These are phyloP conservation scores for Charadrius vociferus DNA, from an alignment of 2,113 vertebrate species.

Conservation along the genomic window DNA sequence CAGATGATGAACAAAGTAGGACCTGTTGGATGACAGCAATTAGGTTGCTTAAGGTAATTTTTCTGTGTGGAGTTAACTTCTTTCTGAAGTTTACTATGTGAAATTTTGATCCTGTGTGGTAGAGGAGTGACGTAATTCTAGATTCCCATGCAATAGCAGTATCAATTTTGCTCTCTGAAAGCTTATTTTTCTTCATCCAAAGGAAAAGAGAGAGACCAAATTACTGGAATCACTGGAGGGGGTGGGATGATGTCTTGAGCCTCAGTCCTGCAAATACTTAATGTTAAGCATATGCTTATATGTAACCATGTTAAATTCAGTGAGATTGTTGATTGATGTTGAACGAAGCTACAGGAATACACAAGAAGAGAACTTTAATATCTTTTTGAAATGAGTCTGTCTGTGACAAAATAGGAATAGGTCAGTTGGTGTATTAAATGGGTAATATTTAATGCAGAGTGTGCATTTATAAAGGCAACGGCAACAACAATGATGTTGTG, in stretches of 20 bases:
- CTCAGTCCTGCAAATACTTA: background rate
- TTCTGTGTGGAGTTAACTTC: background rate
- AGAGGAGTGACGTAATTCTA: background rate
- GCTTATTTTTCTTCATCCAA: background rate
- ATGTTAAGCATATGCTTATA: background rate
- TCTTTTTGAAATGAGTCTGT: background rate
- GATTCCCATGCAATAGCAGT: background rate
- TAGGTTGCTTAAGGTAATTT: conserved; percentile 94
- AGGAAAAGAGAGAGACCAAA: background rate
- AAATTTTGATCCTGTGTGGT: background rate
- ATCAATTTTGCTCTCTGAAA: background rate
- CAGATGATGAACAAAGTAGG: conserved; percentile 92
- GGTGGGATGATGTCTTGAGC: background rate
- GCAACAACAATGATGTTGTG: background rate
- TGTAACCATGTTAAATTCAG: background rate
- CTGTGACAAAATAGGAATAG: background rate
- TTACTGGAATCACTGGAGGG: background rate
- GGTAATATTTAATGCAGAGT: background rate
- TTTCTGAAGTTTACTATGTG: background rate
- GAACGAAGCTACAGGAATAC: background rate
- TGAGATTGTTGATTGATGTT: background rate
- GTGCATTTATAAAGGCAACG: background rate
- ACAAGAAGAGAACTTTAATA: background rate
- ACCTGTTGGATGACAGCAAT: conserved; percentile 96
- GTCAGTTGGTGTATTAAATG: background rate